A percentile compares a stretch with the other conserved stretches of the same genome.
Conservation (phyloP, 2,888 invertebrate species). For the Altica lythri region DNA sequence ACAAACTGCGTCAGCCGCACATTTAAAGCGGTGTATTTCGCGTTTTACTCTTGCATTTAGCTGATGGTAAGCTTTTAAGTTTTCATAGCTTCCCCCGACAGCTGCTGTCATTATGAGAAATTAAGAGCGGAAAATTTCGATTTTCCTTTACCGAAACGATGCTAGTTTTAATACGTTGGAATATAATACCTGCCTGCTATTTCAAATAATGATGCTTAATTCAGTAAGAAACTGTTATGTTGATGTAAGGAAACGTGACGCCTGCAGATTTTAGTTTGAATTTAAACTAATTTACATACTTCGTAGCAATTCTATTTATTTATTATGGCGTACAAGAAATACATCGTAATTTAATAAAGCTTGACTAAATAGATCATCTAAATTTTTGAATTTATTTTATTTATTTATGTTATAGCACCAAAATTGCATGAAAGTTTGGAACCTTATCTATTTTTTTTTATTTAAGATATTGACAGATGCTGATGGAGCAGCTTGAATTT, state of each 20-base stretch:
- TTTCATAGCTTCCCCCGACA: slow-evolving; percentile 18
- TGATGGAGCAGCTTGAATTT: too few species aligned
- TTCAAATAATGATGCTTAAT: slow-evolving; percentile 8
- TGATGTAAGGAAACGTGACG: slow-evolving; percentile 14
- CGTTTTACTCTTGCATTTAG: slow-evolving; percentile 23
- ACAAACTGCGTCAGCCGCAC: slow-evolving; percentile 1
- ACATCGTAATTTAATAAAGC: too few species aligned
- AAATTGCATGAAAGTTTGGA: too few species aligned
- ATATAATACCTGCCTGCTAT: slow-evolving; percentile 21
- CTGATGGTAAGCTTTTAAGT: slow-evolving; percentile 22
- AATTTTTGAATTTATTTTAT: too few species aligned
- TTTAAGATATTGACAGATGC: too few species aligned
- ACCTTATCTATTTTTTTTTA: too few species aligned
- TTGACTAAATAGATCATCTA: too few species aligned
- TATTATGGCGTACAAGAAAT: too few species aligned
- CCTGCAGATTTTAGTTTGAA: slow-evolving; percentile 4
- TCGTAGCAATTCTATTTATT: slow-evolving; percentile 10
- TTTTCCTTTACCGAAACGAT: slow-evolving; percentile 7
- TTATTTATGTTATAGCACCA: too few species aligned
- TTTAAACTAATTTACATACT: slow-evolving; percentile 9
- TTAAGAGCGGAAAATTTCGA: slow-evolving; percentile 25
- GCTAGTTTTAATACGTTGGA: slow-evolving; percentile 18
- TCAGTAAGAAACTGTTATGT: slow-evolving; percentile 12
- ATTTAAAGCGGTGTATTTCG: slow-evolving; percentile 10
- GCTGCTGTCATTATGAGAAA: slow-evolving; percentile 29